These are phyloP conservation scores for Caracal caracal DNA, from an alignment of 2,113 vertebrate species.

Conservation along the genomic window DNA sequence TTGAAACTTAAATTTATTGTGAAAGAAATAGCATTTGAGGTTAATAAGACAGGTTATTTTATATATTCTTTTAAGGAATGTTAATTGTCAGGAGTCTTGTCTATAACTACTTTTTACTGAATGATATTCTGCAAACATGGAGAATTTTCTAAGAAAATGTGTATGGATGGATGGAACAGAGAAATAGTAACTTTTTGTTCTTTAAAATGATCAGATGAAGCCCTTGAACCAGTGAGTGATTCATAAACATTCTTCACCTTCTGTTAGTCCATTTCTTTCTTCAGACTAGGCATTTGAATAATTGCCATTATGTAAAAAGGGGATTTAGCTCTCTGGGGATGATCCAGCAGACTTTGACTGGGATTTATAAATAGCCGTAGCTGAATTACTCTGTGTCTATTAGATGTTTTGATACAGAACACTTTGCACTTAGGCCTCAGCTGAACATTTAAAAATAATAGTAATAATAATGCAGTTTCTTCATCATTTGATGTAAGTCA, in stretches of 20 bases:
- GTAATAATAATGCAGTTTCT: not conserved
- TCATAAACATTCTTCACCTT: constrained; percentile 48
- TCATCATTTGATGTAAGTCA: not conserved
- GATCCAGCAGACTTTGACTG: not conserved
- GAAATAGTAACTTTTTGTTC: constrained; percentile 24
- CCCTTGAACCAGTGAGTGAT: constrained; percentile 13
- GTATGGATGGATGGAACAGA: not conserved
- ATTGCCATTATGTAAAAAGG: constrained; percentile 36
- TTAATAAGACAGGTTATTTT: not conserved
- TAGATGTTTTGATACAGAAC: constrained; percentile 19
- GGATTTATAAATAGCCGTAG: not conserved
- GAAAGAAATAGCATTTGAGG: not conserved
- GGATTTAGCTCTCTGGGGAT: not conserved
- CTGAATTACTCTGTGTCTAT: not conserved
- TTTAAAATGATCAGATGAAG: constrained; percentile 53
- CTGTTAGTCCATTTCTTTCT: not conserved
- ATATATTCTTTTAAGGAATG: constrained; percentile 20
- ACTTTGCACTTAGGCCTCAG: not conserved
- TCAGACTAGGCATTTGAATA: not conserved
- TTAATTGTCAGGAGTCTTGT: not conserved
- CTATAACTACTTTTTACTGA: not conserved
- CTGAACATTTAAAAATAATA: not conserved
- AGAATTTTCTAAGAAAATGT: constrained; percentile 37
- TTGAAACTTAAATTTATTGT: not conserved
- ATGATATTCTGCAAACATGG: not conserved